Evolutionary conservation across 2,888 invertebrate species (phyloP), one percentile per base, ranked within the genome.

Genomic region (Horisme vitalbata): DNA sequence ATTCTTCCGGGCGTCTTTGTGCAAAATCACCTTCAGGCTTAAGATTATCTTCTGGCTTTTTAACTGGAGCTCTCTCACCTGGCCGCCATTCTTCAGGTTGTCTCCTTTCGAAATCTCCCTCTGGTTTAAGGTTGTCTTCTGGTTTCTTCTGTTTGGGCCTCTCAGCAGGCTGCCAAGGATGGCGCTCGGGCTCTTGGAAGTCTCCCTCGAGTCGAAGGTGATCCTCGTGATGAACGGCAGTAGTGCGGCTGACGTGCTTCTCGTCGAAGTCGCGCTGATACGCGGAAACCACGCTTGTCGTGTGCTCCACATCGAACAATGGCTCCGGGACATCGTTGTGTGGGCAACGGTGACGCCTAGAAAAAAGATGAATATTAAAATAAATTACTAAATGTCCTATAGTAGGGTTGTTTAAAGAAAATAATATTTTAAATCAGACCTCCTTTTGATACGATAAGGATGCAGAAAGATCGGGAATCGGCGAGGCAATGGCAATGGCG

Each of bases 271-370:
- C 93, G 63, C 91, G 90, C 60, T 88, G 88, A 77, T 93, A 93
- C 32, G 93, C 93, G 61, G 92, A 91, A 48, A 91, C 91, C 78
- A 91, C 85, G 75, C 80, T 85, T 68, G 81, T 86, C 72, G 84
- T 88, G 75, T 87, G 88, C 81, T 81, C 87, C 83, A 89, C 90
- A 84, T 88, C 90, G 82, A 90, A 90, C 84, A 89, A 88, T 84
- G 90, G 90, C 85, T 90, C 89, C 76, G 87, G 90, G 83, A 90
- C 88, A 78, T 92, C 92, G 71, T 92, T 92, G 84, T 95, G 96
- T 61, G 95, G 93, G 83, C 96, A 96, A 69, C 94, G 93, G 86
- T 96, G 96, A 62, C 95, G 95, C 77, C 96, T 96, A 82, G 0
- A 61, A 65, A 43, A 15, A n/a, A 47, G 12, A 30, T 10, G 41